Evolutionary conservation across 2,113 vertebrate genomes (phyloP), one percentile per base, ranked within the genome.

Genomic region (Motacilla alba): DNA sequence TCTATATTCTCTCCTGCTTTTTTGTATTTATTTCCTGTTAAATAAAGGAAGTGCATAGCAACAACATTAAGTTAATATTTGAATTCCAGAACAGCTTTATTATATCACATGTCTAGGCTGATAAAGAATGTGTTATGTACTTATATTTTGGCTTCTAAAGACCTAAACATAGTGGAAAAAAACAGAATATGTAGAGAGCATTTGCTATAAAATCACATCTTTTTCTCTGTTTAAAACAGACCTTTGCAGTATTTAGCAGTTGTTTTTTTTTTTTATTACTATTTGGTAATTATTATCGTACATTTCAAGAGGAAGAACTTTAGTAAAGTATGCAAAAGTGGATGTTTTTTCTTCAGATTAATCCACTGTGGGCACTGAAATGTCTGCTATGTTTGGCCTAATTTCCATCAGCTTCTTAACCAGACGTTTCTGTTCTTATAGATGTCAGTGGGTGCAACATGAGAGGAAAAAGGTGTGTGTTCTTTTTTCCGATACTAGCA

Each of bases 401-500:
- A 97, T 98, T 98, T 97, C 95, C 92, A 91, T 94, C 96, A 97
- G 67, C 64, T 91, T 96, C 96, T 97, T 97, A 87, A 96, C 83
- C 93, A 98, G 95, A 93, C 67, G 75, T 97, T 97, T 96, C 59
- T 97, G 91, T 95, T 97, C 91, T 93, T 95, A 75, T 53, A 92
- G 88, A 96, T 96, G 90, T 98, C 97, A 97, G 88, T 90, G 86
- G 63, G 79, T 93, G 58, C 89, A 94, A 94, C 5, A 20, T 27
- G 35, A 52, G 68, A 28, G 88, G 37, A 60, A 68, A 68, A 50
- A 77, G 31, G 35, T 91, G 43, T 95, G 58, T 55, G 76, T 87
- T 96, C 80, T 95, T 93, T 96, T 97, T 93, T 94, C 86, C 92
- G 68, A 70, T 90, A 97, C 97, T 97, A 98, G 97, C 98, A 98